A percentile compares a stretch with the other conserved stretches of the same genome.
These are phyloP conservation scores for Crenichthys baileyi DNA, from an alignment of 2,797 vertebrate genomes.

Conservation along the genomic window DNA sequence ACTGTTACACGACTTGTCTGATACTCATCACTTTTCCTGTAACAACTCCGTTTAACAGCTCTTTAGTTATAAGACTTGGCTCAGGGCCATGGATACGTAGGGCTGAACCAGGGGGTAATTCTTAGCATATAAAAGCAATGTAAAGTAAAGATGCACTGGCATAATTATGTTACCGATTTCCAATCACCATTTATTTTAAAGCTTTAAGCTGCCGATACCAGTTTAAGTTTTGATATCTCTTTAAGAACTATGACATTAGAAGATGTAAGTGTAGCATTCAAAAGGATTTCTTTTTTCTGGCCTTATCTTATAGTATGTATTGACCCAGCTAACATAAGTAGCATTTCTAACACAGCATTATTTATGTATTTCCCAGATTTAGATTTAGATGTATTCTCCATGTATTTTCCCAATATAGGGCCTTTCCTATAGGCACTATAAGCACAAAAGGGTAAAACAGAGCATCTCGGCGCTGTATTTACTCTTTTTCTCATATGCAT, in stretches of 20 bases:
- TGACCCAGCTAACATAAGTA: neutral
- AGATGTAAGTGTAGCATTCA: neutral
- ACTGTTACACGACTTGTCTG: neutral
- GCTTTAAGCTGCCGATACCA: neutral
- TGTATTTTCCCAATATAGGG: neutral
- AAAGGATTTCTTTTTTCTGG: neutral
- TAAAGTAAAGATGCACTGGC: no score
- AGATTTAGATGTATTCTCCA: no score
- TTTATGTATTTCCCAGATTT: neutral
- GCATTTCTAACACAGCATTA: neutral
- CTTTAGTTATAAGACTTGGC: no score
- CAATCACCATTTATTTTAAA: neutral
- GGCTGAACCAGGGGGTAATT: no score
- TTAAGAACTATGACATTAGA: neutral
- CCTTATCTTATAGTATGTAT: neutral
- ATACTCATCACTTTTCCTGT: neutral
- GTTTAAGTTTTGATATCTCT: neutral
- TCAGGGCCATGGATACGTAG: no score
- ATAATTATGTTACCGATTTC: no score
- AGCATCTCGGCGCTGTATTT: neutral
- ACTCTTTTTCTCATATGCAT: neutral
- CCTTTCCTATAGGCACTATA: neutral
- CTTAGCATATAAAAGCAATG: no score
- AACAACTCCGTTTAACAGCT: no score
- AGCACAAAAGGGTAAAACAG: neutral